These are phyloP conservation scores for Dicerorhinus sumatrensis DNA, from an alignment of 2,113 vertebrate genomes.

Conservation along the genomic window DNA sequence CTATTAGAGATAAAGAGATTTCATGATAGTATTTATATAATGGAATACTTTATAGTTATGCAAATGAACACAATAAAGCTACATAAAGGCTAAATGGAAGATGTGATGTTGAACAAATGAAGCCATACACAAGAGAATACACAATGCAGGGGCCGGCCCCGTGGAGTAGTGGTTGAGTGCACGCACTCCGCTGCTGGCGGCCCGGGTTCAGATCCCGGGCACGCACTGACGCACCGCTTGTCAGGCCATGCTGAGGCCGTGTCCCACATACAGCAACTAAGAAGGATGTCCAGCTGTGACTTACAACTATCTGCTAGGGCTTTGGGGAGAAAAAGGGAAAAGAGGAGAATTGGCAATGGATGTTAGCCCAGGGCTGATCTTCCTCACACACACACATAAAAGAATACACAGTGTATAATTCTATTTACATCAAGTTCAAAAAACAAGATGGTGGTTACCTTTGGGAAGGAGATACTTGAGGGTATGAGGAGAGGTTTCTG, in stretches of 20 bases:
- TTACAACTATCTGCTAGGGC: too few relatives aligned
- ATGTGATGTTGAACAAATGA: neutral
- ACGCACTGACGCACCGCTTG: too few relatives aligned
- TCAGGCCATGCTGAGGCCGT: too few relatives aligned
- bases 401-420: neutral
- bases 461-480: neutral
- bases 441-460: neutral
- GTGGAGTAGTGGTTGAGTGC: too few relatives aligned
- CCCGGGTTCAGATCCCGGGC: too few relatives aligned
- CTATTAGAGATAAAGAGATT: slow-evolving; percentile 2
- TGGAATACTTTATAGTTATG: neutral
- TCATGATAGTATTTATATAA: neutral
- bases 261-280: too few relatives aligned
- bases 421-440: slow-evolving; percentile 26
- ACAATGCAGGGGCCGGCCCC: neutral
- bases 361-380: too few relatives aligned
- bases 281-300: too few relatives aligned
- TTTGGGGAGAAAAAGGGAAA: too few relatives aligned
- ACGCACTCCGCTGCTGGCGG: too few relatives aligned
- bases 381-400: too few relatives aligned
- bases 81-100: neutral
- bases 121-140: neutral
- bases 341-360: too few relatives aligned
- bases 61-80: neutral
- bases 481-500: neutral